Percentiles rank a stretch among this genome's conserved stretches.
Conservation (phyloP, 2,888 invertebrate genomes). For the Dasysyrphus tricinctus region DNA sequence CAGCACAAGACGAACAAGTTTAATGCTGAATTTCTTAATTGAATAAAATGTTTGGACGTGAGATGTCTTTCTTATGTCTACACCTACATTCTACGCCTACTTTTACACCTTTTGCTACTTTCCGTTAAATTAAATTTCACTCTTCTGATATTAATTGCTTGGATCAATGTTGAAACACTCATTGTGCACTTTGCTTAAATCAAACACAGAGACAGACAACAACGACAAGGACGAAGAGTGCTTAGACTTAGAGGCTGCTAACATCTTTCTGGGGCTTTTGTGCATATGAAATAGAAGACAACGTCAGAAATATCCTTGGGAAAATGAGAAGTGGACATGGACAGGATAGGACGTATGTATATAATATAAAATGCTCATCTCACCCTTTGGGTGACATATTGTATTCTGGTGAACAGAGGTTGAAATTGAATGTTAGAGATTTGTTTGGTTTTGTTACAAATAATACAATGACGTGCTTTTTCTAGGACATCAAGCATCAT, state of each 20-base stretch:
- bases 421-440: neutral
- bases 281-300: neutral
- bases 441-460: slow-evolving; percentile 1
- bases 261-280: neutral
- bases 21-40: neutral
- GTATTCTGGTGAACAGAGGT: neutral
- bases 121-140: slow-evolving; percentile 27
- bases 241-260: neutral
- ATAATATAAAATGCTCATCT: neutral
- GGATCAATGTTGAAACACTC: slow-evolving; percentile 41
- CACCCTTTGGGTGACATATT: neutral
- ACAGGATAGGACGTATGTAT: neutral
- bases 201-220: neutral
- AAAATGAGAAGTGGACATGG: neutral
- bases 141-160: slow-evolving; percentile 43
- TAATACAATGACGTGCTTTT: neutral
- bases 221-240: neutral
- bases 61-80: neutral
- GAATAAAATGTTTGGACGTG: slow-evolving; percentile 2
- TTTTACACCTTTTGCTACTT: neutral
- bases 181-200: slow-evolving; percentile 29
- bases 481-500: neutral
- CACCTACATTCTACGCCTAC: neutral
- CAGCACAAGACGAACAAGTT: neutral
- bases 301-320: slow-evolving; percentile 11